Conservation (phyloP, 1,140 invertebrate species). For the Forficula auricularia region DNA sequence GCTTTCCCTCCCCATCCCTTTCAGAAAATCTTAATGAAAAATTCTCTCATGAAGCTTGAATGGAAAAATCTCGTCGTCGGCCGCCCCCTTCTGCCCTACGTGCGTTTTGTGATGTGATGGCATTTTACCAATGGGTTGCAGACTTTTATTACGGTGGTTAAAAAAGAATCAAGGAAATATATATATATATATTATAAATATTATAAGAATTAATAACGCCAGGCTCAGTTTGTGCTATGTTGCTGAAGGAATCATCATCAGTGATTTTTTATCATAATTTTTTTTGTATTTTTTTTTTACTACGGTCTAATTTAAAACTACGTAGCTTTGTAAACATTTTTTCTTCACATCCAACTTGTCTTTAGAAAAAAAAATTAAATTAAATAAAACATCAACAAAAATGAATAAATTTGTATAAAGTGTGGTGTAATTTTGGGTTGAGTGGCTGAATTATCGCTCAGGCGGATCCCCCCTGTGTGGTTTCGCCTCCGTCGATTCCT, state of each 20-base stretch:
- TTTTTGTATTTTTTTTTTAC: slow-evolving; percentile 11
- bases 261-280: slow-evolving; percentile 8
- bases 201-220: slow-evolving; percentile 10
- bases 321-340: slow-evolving; percentile 11
- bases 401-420: slow-evolving; percentile 12
- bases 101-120: slow-evolving; percentile 8
- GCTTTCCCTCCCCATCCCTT: neutral
- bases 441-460: neutral
- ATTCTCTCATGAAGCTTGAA: slow-evolving; percentile 1
- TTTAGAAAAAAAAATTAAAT: slow-evolving; percentile 3
- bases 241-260: slow-evolving; percentile 12
- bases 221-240: slow-evolving; percentile 18
- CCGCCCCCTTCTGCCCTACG: slow-evolving; percentile 1
- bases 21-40: neutral
- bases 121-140: slow-evolving; percentile 11
- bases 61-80: neutral
- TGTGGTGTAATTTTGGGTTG: slow-evolving; percentile 12
- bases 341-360: neutral
- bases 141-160: slow-evolving; percentile 3
- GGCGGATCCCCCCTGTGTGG: neutral
- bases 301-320: slow-evolving; percentile 14
- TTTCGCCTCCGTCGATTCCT: too few species aligned
- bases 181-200: slow-evolving; percentile 5
- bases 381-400: slow-evolving; percentile 6
- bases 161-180: too few species aligned